A percentile compares a stretch with the other conserved stretches of the same genome.
These are phyloP conservation scores for Beaufortia kweichowensis DNA, from an alignment of 2,113 vertebrate genomes.

Conservation along the genomic window DNA sequence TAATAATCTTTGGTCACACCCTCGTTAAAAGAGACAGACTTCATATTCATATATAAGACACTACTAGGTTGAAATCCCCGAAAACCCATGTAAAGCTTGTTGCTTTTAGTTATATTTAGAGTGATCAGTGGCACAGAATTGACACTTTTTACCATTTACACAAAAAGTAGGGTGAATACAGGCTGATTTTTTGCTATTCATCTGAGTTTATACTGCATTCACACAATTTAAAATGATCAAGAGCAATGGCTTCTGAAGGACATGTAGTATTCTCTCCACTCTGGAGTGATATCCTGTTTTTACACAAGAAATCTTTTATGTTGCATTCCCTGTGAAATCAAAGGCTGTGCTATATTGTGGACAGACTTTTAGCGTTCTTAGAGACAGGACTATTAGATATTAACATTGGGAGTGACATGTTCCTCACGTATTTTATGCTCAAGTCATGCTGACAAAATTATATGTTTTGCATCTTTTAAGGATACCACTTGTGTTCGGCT, in stretches of 20 bases:
- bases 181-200: too few relatives aligned
- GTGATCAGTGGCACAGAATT: too few relatives aligned
- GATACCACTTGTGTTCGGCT: not conserved
- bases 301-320: not conserved
- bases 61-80: too few relatives aligned
- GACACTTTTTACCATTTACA: too few relatives aligned
- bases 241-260: not conserved
- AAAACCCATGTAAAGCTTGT: too few relatives aligned
- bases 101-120: too few relatives aligned
- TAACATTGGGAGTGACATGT: too few relatives aligned
- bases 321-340: constrained; percentile 3
- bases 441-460: not conserved
- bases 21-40: not conserved
- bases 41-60: not conserved
- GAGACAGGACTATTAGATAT: not conserved
- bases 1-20: constrained; percentile 5
- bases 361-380: too few relatives aligned
- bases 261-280: not conserved
- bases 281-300: not conserved
- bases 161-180: too few relatives aligned
- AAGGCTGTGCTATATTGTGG: too few relatives aligned
- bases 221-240: not conserved
- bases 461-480: not conserved
- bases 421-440: too few relatives aligned
- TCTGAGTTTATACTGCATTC: too few relatives aligned